phyloP scores from a whole-genome alignment of 2,888 invertebrate species.

The Agonopterix heracliana region DNA sequence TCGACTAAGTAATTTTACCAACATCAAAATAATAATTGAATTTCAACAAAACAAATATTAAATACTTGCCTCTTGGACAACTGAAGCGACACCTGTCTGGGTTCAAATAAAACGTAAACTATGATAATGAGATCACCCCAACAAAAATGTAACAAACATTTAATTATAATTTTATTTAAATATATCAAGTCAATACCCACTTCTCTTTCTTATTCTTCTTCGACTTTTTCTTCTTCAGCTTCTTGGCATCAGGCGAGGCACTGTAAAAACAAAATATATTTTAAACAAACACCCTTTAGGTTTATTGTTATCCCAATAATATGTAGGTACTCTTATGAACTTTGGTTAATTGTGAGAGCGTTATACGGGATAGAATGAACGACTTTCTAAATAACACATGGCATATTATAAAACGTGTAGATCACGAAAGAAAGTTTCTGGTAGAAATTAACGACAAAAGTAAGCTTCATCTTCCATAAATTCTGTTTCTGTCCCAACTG shows the following conservation, averaged over 20 bases:
- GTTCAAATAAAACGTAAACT: constrained; percentile 51
- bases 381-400: too few relatives aligned
- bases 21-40: constrained; percentile 12
- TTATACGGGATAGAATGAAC: too few relatives aligned
- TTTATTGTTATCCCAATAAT: too few relatives aligned
- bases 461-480: too few relatives aligned
- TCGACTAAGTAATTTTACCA: constrained; percentile 11
- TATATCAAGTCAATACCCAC: constrained; percentile 62
- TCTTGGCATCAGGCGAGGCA: constrained; percentile 83
- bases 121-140: constrained; percentile 13
- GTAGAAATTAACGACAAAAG: too few relatives aligned
- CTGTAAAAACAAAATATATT: constrained; percentile 59
- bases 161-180: too few relatives aligned
- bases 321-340: too few relatives aligned
- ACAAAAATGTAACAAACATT: constrained; percentile 27
- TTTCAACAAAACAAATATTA: constrained; percentile 9
- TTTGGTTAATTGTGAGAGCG: too few relatives aligned
- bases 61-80: constrained; percentile 66
- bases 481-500: too few relatives aligned
- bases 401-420: too few relatives aligned
- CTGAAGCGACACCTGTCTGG: constrained; percentile 63
- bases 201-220: constrained; percentile 85
- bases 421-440: too few relatives aligned
- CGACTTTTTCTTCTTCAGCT: constrained; percentile 86
- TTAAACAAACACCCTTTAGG: not conserved